Evolutionary conservation across 1,140 invertebrate genomes (phyloP).

Genomic region (Scaptomyza hsui): DNA sequence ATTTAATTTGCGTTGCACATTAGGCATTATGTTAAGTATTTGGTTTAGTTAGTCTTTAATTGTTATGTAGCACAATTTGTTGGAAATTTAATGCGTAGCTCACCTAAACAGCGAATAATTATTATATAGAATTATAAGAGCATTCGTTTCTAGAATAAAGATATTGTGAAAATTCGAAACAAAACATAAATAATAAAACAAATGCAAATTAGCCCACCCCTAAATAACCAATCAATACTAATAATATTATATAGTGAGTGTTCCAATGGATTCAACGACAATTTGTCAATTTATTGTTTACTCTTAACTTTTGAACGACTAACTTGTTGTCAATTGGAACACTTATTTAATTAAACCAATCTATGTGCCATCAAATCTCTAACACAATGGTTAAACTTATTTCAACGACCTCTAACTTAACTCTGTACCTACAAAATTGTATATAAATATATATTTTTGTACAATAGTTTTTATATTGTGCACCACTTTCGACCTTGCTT

Average conservation of each 20-base stretch:
- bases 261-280: conserved; percentile 17
- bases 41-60: conserved; percentile 61
- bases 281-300: neutral
- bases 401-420: conserved; percentile 48
- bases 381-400: conserved; percentile 19
- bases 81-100: conserved; percentile 55
- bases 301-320: neutral
- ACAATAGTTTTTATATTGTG: conserved; percentile 41
- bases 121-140: conserved; percentile 46
- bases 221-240: conserved; percentile 36
- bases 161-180: conserved; percentile 35
- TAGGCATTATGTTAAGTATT: conserved; percentile 55
- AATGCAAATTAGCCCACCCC: conserved; percentile 66
- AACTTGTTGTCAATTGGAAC: conserved; percentile 20
- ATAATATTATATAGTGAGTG: conserved; percentile 29
- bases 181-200: conserved; percentile 43
- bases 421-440: conserved; percentile 54
- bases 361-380: conserved; percentile 52
- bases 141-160: conserved; percentile 15
- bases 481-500: conserved; percentile 8
- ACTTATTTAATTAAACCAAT: conserved; percentile 15
- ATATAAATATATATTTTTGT: conserved; percentile 67
- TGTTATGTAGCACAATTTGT: conserved; percentile 70
- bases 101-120: conserved; percentile 80
- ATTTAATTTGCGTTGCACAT: conserved; percentile 69